Conservation (phyloP, 30 jellyfish, hydroid and myxozoan species). For the Cassiopea xamachana region DNA sequence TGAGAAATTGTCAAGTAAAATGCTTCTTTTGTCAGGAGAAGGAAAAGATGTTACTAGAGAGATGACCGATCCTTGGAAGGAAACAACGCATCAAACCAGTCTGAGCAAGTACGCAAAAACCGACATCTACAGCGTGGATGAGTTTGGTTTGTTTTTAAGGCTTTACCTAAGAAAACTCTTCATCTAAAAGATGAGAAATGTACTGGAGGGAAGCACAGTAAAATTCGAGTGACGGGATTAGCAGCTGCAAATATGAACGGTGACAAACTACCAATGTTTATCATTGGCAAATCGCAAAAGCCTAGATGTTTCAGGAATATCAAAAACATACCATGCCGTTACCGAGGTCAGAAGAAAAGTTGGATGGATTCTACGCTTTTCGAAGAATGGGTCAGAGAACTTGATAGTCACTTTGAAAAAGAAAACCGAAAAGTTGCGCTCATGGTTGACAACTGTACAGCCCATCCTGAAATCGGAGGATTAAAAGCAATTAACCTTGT, state of each 20-base stretch:
- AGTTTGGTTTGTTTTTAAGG: no score
- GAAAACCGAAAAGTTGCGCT: background rate
- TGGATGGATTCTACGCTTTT: background rate
- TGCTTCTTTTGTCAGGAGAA: background rate
- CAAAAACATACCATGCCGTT: background rate
- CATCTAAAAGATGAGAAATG: no score
- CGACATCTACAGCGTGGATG: no score
- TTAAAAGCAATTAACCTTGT: background rate
- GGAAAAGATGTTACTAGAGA: background rate
- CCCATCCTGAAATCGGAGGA: background rate
- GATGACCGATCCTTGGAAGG: background rate
- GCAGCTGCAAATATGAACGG: background rate
- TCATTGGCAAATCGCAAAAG: no score
- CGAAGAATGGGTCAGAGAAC: background rate
- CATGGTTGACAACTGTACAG: background rate
- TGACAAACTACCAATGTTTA: background rate
- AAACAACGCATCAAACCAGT: background rate
- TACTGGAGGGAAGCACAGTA: no score
- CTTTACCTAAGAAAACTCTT: no score
- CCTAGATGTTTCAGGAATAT: no score
- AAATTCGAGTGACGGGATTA: background rate
- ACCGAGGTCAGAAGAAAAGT: background rate
- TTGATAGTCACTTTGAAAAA: background rate
- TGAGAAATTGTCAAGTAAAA: background rate
- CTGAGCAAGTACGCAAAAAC: background rate